A percentile compares a stretch with the other conserved stretches of the same genome.
Conservation (phyloP, 2,797 vertebrate species). For the Poecilia gillii region DNA sequence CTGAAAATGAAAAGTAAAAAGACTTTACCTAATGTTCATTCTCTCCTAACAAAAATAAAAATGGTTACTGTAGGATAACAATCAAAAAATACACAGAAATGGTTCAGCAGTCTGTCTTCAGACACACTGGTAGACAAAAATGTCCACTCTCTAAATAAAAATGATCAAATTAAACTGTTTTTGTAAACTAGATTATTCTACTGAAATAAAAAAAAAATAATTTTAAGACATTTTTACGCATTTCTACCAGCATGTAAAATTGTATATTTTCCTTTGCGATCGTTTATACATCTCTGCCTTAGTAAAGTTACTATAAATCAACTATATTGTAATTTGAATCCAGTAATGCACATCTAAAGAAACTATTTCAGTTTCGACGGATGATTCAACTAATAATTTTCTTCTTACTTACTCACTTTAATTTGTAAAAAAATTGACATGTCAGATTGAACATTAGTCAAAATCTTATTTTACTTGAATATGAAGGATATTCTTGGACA, state of each 20-base stretch:
- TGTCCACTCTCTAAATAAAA: background rate
- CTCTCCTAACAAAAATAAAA: too few species aligned
- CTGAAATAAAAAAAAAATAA: background rate
- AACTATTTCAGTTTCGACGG: background rate
- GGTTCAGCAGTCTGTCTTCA: background rate
- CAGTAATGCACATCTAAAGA: background rate
- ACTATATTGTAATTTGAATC: background rate
- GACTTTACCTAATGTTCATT: background rate
- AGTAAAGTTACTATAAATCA: background rate
- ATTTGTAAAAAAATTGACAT: background rate
- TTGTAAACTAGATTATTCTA: background rate
- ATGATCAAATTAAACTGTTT: background rate
- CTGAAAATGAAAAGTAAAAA: background rate
- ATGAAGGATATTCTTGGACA: background rate
- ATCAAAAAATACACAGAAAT: background rate
- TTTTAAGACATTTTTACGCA: background rate
- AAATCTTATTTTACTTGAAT: background rate
- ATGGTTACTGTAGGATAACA: background rate
- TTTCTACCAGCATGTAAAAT: background rate
- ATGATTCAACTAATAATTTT: background rate
- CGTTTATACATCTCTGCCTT: background rate
- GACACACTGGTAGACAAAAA: background rate
- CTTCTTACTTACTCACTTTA: background rate
- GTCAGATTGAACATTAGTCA: background rate
- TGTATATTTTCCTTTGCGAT: background rate